Percentiles rank a stretch among this genome's conserved stretches.
Evolutionary conservation across 2,113 vertebrate species (phyloP).

Genomic region (Dendrocopos noguchii): DNA sequence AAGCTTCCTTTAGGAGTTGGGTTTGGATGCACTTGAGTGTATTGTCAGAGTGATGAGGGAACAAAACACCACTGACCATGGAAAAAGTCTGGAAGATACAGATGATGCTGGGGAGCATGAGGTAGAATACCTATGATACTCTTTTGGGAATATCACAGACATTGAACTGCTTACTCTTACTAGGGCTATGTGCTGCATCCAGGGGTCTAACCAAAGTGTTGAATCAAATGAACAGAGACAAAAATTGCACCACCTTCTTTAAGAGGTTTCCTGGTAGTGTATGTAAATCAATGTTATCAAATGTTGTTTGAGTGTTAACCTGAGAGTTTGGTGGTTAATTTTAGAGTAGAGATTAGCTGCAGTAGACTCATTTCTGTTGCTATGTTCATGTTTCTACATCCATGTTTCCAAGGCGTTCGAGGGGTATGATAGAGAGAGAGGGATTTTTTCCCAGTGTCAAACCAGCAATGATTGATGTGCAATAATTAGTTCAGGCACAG

Average conservation of each 20-base stretch:
- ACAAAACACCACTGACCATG: background rate
- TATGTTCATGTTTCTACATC: background rate
- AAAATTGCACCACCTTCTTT: background rate
- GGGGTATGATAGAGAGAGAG: background rate
- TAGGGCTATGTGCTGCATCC: background rate
- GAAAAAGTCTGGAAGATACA: background rate
- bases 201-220: background rate
- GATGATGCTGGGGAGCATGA: background rate
- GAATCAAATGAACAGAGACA: background rate
- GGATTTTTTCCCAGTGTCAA: background rate
- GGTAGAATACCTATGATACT: background rate
- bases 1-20: background rate
- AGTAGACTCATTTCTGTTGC: background rate
- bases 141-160: background rate
- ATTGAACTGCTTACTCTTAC: background rate
- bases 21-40: background rate
- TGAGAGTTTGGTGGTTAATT: background rate
- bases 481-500: slow-evolving; percentile 5
- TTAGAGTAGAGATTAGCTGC: background rate
- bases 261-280: background rate
- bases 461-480: background rate
- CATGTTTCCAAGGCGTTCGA: background rate
- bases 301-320: background rate
- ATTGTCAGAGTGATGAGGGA: background rate
- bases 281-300: background rate